Percentiles rank a stretch among this genome's conserved stretches.
Conservation (phyloP, 2,113 vertebrate genomes). For the Plotosus lineatus region DNA sequence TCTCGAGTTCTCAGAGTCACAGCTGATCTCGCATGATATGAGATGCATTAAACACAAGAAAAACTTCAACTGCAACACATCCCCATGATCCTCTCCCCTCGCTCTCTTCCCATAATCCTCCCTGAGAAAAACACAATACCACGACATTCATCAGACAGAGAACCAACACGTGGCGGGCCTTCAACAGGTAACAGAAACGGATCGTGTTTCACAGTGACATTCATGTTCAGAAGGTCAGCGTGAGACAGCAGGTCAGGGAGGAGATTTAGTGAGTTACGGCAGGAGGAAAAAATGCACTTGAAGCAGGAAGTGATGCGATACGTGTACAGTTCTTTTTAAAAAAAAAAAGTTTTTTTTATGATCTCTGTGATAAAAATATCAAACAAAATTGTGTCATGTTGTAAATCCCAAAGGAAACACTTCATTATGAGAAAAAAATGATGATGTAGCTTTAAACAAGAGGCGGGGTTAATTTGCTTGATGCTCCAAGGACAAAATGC, state of each 20-base stretch:
- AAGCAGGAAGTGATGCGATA: background rate
- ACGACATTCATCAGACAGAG: too few relatives aligned
- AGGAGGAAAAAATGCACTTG: background rate
- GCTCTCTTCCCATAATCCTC: background rate
- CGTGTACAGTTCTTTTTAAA: background rate
- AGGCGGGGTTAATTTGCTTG: background rate
- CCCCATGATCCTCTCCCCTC: background rate
- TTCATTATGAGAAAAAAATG: background rate
- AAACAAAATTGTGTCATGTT: background rate
- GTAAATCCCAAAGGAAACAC: background rate
- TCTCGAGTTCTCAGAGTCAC: slow-evolving; percentile 59
- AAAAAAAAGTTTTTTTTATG: background rate
- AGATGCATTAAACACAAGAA: background rate
- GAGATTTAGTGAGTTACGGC: background rate
- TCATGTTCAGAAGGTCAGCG: background rate
- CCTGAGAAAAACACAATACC: background rate
- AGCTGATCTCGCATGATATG: slow-evolving; percentile 16
- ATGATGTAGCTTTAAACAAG: background rate
- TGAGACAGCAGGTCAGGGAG: background rate
- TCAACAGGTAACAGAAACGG: background rate
- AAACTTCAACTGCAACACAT: background rate
- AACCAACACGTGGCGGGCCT: background rate
- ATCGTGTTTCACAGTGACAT: background rate
- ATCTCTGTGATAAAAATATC: background rate
- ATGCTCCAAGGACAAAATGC: background rate